Base-by-base conservation (phyloP, 2,888 invertebrate species). In the Ophion costatus region DNA sequence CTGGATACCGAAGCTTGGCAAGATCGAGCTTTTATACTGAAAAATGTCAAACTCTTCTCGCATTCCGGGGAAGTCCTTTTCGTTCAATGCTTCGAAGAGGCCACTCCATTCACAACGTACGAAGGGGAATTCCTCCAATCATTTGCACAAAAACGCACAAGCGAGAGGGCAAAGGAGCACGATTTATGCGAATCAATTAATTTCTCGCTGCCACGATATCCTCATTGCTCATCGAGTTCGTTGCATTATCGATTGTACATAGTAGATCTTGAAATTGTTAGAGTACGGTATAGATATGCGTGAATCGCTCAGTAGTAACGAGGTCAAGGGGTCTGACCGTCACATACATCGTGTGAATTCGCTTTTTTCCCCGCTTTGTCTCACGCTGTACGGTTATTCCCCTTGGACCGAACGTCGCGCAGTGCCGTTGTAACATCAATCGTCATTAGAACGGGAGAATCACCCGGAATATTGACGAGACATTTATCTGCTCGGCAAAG, bases 1-100 rank as follows among this genome's bases (percentile, higher is more conserved):
- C 73, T 82, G 82, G 57, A 80, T 82, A 51, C 75, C 78, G 67
- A 70, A 64, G 14, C 24, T 33, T 74, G 24, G 17, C 42, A 56
- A 20, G 2, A n/a, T 33, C 17, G 3, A 17, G 56, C 79, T 85
- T 85, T 85, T 82, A 85, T 85, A 82, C 71, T 20, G 14, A 51
- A 71, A 56, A 17, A 42, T 63, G 70, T 24, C 29, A 63, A 5
- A 17, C 22, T 22, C 7, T 33, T 20, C 20, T 24, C 14, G 57
- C 22, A 24, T 1, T 11, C 73, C 75, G 79, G 79, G 80, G 69
- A 74, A 84, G 45, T 81, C 74, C 78, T 67, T 63, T 63, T 33
- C 14, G 33, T 61, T 51, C 1, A 33, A 76, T 64, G 42, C n/a
- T 7, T 56, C 45, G 6, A 10, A 17, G 4, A 38, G 29, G 5